Percentiles rank a stretch among this genome's conserved stretches.
Conservation (phyloP, 2,113 vertebrate species). For the Megaceryle maxima region DNA sequence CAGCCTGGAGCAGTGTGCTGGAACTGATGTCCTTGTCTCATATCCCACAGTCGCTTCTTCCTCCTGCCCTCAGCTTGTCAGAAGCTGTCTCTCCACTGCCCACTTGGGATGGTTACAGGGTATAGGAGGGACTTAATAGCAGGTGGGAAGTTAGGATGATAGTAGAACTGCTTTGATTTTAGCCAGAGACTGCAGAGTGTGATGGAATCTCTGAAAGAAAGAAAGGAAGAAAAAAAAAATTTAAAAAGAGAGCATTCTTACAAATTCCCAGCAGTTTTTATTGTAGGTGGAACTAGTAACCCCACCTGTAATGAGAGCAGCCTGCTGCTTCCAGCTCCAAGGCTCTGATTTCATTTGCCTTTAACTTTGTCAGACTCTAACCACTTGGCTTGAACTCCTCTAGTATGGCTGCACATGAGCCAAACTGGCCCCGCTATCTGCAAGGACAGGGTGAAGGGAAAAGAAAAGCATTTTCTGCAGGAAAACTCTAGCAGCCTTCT, state of each 20-base stretch:
- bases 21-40: background rate
- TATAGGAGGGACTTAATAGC: background rate
- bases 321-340: background rate
- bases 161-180: background rate
- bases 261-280: background rate
- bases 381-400: background rate
- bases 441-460: background rate
- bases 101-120: background rate
- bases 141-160: background rate
- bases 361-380: background rate
- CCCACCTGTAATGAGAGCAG: background rate
- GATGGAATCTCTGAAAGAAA: background rate
- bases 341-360: conserved; percentile 7
- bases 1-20: background rate
- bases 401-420: background rate
- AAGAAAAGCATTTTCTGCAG: background rate
- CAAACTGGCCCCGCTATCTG: background rate
- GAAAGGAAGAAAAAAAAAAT: background rate
- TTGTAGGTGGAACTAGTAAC: background rate
- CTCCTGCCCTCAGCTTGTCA: background rate
- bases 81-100: background rate
- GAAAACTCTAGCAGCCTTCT: background rate
- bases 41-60: background rate
- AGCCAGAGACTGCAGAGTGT: background rate
- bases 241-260: background rate